A percentile compares a stretch with the other conserved stretches of the same genome.
Conservation (phyloP, 2,113 vertebrate genomes). For the Vulpes lagopus region DNA sequence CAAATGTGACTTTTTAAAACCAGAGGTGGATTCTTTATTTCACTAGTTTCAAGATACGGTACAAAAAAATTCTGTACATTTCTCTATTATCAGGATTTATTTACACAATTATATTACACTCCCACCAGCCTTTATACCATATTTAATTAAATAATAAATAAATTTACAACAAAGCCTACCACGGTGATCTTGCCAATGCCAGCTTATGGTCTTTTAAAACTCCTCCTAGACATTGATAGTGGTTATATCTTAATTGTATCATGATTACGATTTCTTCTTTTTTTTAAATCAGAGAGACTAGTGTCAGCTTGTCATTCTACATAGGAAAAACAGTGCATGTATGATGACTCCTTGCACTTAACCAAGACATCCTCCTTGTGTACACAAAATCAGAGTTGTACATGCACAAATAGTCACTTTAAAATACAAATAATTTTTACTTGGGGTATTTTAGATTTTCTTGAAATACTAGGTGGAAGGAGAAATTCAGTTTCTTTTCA, state of each 20-base stretch:
- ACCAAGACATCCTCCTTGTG: slow-evolving; percentile 34
- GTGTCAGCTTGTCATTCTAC: slow-evolving; percentile 75
- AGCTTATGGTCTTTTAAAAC: slow-evolving; percentile 76
- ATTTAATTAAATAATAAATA: slow-evolving; percentile 90
- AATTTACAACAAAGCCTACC: slow-evolving; percentile 88
- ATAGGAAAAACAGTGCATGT: slow-evolving; percentile 76
- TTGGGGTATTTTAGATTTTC: slow-evolving; percentile 68
- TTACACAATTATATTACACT: slow-evolving; percentile 91
- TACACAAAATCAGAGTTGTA: slow-evolving; percentile 66
- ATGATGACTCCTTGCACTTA: slow-evolving; percentile 34
- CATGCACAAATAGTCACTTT: slow-evolving; percentile 76
- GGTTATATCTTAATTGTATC: slow-evolving; percentile 82
- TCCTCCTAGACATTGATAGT: slow-evolving; percentile 80
- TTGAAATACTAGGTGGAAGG: slow-evolving; percentile 25
- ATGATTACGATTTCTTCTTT: slow-evolving; percentile 60
- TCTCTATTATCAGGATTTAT: slow-evolving; percentile 91
- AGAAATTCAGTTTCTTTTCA: slow-evolving; percentile 60
- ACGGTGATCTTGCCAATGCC: slow-evolving; percentile 83
- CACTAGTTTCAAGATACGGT: slow-evolving; percentile 89
- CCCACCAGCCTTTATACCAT: slow-evolving; percentile 88
- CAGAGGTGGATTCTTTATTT: slow-evolving; percentile 90
- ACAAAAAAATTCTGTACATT: slow-evolving; percentile 91
- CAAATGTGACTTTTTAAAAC: slow-evolving; percentile 54
- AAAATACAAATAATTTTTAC: slow-evolving; percentile 71
- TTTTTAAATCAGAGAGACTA: slow-evolving; percentile 65